Evolutionary conservation across 1,140 invertebrate species (phyloP).

Genomic region (Temnothorax curvispinosus): DNA sequence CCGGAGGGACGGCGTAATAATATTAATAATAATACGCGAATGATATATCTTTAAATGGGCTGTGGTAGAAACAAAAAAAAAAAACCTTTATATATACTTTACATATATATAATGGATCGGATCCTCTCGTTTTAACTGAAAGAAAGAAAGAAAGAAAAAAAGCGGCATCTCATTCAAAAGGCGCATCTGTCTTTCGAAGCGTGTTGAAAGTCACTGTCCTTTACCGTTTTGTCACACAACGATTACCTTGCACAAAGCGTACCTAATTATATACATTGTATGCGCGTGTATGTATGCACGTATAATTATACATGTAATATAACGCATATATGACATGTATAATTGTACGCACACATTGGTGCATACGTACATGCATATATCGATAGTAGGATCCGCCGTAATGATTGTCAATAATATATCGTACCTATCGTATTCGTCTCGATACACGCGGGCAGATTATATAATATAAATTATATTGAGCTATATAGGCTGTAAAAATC

Average conservation of each 20-base stretch:
- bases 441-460: constrained; percentile 53
- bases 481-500: constrained; percentile 76
- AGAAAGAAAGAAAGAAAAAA: constrained; percentile 26
- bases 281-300: constrained; percentile 8
- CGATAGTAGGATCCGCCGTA: constrained; percentile 80
- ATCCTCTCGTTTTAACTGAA: constrained; percentile 66
- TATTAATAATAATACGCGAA: constrained; percentile 72
- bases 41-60: constrained; percentile 83
- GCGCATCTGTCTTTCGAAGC: constrained; percentile 75
- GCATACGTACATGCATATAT: constrained; percentile 61
- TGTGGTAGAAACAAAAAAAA: constrained; percentile 80
- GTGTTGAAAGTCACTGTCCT: constrained; percentile 73
- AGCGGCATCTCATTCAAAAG: constrained; percentile 64
- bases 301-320: constrained; percentile 21
- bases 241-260: constrained; percentile 83
- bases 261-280: constrained; percentile 80
- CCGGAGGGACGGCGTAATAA: constrained; percentile 65
- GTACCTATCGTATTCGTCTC: constrained; percentile 75
- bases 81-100: constrained; percentile 45
- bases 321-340: background rate
- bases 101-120: constrained; percentile 52
- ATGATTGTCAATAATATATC: constrained; percentile 83
- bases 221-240: constrained; percentile 78
- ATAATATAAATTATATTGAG: constrained; percentile 45
- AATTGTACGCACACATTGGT: constrained; percentile 25